Evolutionary conservation across 2,888 invertebrate species (phyloP).

Genomic region (Amphimallon solstitiale): DNA sequence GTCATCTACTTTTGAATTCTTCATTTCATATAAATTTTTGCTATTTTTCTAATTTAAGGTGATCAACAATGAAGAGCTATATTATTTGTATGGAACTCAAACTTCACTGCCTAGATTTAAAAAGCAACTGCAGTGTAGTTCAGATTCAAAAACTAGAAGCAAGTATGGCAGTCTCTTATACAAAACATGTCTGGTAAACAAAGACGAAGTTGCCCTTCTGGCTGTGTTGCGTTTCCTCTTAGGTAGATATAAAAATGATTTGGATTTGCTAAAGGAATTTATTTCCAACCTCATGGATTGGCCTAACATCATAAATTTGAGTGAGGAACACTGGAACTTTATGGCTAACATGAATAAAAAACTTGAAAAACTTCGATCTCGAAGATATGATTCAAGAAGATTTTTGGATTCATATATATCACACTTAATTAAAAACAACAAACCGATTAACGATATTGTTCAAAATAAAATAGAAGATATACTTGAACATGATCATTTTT

Average conservation of each 20-base stretch:
- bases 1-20: too few relatives aligned
- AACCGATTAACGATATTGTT: neutral
- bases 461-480: neutral
- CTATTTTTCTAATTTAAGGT: too few relatives aligned
- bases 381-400: neutral
- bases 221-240: conserved; percentile 6
- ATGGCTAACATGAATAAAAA: neutral
- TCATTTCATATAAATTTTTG: too few relatives aligned
- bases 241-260: conserved; percentile 27
- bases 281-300: neutral
- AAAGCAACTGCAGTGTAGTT: too few relatives aligned
- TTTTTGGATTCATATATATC: neutral
- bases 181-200: neutral
- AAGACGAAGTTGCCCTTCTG: conserved; percentile 5
- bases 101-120: neutral
- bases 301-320: neutral
- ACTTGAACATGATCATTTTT: neutral
- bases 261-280: neutral
- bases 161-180: too few relatives aligned
- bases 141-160: too few relatives aligned
- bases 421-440: neutral
- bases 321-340: neutral
- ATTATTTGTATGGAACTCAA: conserved; percentile 1
- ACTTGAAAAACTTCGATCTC: neutral
- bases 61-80: neutral